Base-by-base conservation (phyloP, 2,113 vertebrate species). In the Phoenicopterus ruber region DNA sequence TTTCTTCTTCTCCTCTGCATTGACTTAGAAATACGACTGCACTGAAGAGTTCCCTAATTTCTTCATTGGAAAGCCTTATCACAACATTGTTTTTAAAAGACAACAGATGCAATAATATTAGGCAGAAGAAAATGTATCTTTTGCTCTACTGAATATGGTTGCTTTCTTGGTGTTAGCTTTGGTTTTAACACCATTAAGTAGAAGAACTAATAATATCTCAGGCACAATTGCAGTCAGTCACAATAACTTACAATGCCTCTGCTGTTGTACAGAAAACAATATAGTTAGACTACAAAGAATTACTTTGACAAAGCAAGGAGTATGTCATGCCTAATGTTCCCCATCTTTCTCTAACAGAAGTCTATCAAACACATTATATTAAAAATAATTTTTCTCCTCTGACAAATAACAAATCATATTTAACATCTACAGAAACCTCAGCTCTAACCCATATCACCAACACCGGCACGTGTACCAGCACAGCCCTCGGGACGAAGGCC, bases 401-500 rank as follows among this genome's bases (percentile, higher is more conserved):
- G 62, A 74, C 26, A 63, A 63, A 29, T 28, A 54, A 32, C 34
- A 63, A 17, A 21, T 28, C 14, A 31, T 32, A 25, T 59, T 36
- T 80, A 14, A 11, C 32, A 24, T 7, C 52, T 52, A 26, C 57
- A 40, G 67, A 52, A 57, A 38, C 36, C 17, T 79, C 55, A 80
- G 19, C 40, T 80, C 34, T 52, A 44, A 14, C 10, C 38, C 6
- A 0, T 14, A 2, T 31, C 50, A 20, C 49, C 85, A 25, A 2
- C 36, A 32, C 8, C 1, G 3, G 17, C 50, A 24, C 0, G 2
- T 0, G 14, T 13, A 47, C n/a, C 65, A 32, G 28, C 47, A 52
- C 66, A 46, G 29, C 47, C 71, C 29, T 44, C 0, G 3, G 47
- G 72, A 66, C 10, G 6, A 19, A 63, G 20, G 18, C 12, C 24